A percentile compares a stretch with the other conserved stretches of the same genome.
phyloP scores from a whole-genome alignment of 2,888 invertebrate genomes.

The Hirudinaria manillensis region DNA sequence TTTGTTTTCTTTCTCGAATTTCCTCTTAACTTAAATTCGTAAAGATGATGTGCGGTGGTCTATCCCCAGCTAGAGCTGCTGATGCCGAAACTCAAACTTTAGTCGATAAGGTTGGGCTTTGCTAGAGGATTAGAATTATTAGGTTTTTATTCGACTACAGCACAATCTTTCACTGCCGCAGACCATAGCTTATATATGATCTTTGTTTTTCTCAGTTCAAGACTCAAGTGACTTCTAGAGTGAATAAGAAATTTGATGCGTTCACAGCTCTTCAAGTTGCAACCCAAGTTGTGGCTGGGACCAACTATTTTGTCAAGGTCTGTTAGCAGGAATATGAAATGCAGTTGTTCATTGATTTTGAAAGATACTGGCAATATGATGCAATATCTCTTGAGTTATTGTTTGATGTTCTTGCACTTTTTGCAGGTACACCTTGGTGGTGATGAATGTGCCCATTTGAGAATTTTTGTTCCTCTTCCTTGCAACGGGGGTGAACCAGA shows the following conservation, averaged over 20 bases:
- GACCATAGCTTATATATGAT: no score
- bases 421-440: conserved; percentile 42
- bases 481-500: conserved; percentile 39
- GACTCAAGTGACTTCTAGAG: conserved; percentile 39
- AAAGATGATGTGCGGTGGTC: conserved; percentile 23
- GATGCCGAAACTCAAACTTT: conserved; percentile 26
- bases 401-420: background rate
- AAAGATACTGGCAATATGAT: conserved; percentile 1
- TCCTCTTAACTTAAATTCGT: background rate
- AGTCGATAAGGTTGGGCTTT: conserved; percentile 20
- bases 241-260: conserved; percentile 39
- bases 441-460: conserved; percentile 49
- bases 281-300: conserved; percentile 54
- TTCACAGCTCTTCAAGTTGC: conserved; percentile 45
- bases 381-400: background rate
- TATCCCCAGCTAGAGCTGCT: conserved; percentile 18
- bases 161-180: no score
- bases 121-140: background rate
- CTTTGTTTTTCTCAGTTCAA: no score
- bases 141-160: background rate
- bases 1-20: background rate
- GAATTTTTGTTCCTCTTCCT: conserved; percentile 51
- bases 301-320: conserved; percentile 55
- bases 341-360: background rate
- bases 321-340: background rate